phyloP scores from a whole-genome alignment of 1,140 invertebrate genomes.

The Drosophila aff. region DNA sequence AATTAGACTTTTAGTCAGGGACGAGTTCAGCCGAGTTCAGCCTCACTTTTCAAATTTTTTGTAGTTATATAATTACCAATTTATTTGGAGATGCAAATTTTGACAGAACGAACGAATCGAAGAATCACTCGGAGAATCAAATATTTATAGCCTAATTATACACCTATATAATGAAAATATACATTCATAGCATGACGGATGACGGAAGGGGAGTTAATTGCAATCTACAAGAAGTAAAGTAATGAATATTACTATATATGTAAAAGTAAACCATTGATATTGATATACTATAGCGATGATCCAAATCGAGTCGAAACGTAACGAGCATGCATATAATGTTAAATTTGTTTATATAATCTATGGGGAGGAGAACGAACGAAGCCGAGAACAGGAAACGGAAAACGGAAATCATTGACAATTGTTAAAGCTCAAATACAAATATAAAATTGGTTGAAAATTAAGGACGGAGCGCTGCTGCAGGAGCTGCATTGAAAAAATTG shows the following conservation, averaged over 20 bases:
- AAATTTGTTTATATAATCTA: constrained; percentile 85
- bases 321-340: constrained; percentile 70
- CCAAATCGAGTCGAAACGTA: constrained; percentile 47
- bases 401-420: constrained; percentile 60
- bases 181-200: constrained; percentile 32
- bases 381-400: constrained; percentile 25
- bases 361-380: constrained; percentile 47
- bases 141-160: constrained; percentile 60
- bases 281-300: constrained; percentile 5
- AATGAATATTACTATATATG: constrained; percentile 1
- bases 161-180: constrained; percentile 58
- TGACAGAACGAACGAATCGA: constrained; percentile 1
- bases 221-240: constrained; percentile 33
- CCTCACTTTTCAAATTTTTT: constrained; percentile 43
- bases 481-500: constrained; percentile 6
- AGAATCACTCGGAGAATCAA: constrained; percentile 19
- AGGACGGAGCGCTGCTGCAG: not conserved
- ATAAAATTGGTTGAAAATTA: constrained; percentile 32
- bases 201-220: constrained; percentile 25
- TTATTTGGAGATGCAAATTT: constrained; percentile 37
- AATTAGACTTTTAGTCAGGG: constrained; percentile 42
- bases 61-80: constrained; percentile 43
- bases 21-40: constrained; percentile 16
- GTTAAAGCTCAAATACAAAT: constrained; percentile 75
- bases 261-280: constrained; percentile 21